These are phyloP conservation scores for Agapostemon virescens DNA, from an alignment of 2,888 invertebrate species.

Conservation along the genomic window DNA sequence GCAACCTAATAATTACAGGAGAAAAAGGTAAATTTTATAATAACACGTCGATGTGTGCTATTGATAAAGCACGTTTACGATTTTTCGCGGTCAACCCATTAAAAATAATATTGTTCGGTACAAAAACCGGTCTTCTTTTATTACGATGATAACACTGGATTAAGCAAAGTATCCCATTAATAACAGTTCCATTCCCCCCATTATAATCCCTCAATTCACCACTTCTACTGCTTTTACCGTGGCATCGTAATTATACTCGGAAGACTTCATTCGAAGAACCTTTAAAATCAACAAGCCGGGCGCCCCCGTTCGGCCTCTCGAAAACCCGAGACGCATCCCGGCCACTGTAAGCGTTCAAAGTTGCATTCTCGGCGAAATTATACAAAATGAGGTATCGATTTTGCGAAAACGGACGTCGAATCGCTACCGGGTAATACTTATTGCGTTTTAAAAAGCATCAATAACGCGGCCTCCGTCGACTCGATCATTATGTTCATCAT, in stretches of 20 bases:
- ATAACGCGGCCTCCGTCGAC: conserved; percentile 10
- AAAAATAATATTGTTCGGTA: conserved; percentile 1
- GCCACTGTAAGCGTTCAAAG: not conserved
- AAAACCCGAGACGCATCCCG: not conserved
- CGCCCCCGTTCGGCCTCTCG: not conserved
- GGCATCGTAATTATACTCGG: conserved; percentile 11
- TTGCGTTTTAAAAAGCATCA: conserved; percentile 2
- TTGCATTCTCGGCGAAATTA: conserved; percentile 1
- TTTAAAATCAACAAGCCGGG: conserved; percentile 8
- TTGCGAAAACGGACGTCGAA: conserved; percentile 5
- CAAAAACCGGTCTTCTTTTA: conserved; percentile 2
- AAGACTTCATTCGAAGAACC: conserved; percentile 24
- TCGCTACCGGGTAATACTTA: conserved; percentile 15
- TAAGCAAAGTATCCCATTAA: conserved; percentile 15
- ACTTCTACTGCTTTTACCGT: not conserved
- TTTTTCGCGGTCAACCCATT: not conserved
- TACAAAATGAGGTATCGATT: conserved; percentile 20
- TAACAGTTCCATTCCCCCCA: conserved; percentile 9
- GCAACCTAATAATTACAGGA: not conserved
- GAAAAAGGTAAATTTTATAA: not conserved
- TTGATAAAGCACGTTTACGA: not conserved
- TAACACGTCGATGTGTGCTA: not conserved
- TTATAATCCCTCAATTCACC: conserved; percentile 17
- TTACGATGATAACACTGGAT: conserved; percentile 10
- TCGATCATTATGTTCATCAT: conserved; percentile 16